phyloP scores from a whole-genome alignment of 2,797 vertebrate species.

The Glossophaga mutica region DNA sequence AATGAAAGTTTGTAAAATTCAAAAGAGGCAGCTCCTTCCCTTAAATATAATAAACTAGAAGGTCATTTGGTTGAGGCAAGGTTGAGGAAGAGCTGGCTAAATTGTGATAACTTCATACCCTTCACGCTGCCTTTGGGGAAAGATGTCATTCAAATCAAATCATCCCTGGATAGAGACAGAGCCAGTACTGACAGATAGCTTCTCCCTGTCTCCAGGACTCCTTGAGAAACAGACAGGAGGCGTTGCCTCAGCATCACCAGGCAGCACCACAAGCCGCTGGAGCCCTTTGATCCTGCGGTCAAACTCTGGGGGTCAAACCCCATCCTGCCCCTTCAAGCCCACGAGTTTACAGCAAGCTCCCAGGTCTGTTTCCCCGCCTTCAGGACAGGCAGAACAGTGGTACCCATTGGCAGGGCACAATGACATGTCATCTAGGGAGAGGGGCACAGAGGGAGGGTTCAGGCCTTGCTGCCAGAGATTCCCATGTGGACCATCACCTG shows the following conservation, averaged over 20 bases:
- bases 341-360: fast-evolving
- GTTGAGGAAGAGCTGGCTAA: fast-evolving
- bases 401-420: neutral
- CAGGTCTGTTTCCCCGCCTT: neutral
- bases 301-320: neutral
- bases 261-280: fast-evolving
- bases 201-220: neutral
- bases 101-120: fast-evolving
- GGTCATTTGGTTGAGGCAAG: fast-evolving
- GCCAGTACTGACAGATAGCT: fast-evolving
- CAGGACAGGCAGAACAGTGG: neutral
- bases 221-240: neutral
- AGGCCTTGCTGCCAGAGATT: neutral
- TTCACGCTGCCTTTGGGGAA: too few species aligned
- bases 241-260: fast-evolving
- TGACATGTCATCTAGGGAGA: fast-evolving
- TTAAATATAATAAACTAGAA: neutral
- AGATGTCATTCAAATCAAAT: neutral
- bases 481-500: neutral
- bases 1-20: neutral
- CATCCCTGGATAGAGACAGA: fast-evolving
- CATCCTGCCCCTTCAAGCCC: neutral
- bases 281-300: fast-evolving
- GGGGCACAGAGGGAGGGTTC: fast-evolving
- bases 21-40: neutral